Evolutionary conservation across 2,888 invertebrate species (phyloP).

Genomic region (Stramonita haemastoma): DNA sequence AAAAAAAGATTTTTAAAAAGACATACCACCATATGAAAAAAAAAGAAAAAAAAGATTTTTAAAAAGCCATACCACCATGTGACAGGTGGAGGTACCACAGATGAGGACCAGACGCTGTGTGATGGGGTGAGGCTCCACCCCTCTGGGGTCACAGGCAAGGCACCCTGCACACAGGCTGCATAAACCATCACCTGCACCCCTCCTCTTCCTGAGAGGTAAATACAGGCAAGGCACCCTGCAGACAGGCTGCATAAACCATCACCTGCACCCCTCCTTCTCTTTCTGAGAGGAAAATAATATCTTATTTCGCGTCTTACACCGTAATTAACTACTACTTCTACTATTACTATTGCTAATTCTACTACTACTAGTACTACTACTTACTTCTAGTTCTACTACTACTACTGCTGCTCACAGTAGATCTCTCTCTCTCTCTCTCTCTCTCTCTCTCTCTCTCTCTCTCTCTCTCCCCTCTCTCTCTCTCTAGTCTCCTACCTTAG

Average conservation of each 20-base stretch:
- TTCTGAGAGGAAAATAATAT: too few relatives aligned
- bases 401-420: too few relatives aligned
- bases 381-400: neutral
- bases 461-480: too few relatives aligned
- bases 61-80: constrained; percentile 91
- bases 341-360: neutral
- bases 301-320: too few relatives aligned
- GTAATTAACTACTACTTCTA: too few relatives aligned
- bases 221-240: constrained; percentile 67
- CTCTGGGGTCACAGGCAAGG: constrained; percentile 61
- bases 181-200: constrained; percentile 11
- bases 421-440: too few relatives aligned
- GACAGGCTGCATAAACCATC: neutral
- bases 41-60: too few relatives aligned
- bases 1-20: too few relatives aligned
- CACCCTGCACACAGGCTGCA: constrained; percentile 55
- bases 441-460: too few relatives aligned
- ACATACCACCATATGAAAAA: too few relatives aligned
- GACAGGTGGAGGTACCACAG: constrained; percentile 97
- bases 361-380: neutral
- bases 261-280: neutral
- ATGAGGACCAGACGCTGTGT: constrained; percentile 81
- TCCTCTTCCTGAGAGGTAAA: neutral
- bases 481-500: too few relatives aligned
- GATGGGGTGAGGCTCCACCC: constrained; percentile 49